Evolutionary conservation across 2,113 vertebrate genomes (phyloP), one percentile per base, ranked within the genome.

Genomic region (Lophura nycthemera): DNA sequence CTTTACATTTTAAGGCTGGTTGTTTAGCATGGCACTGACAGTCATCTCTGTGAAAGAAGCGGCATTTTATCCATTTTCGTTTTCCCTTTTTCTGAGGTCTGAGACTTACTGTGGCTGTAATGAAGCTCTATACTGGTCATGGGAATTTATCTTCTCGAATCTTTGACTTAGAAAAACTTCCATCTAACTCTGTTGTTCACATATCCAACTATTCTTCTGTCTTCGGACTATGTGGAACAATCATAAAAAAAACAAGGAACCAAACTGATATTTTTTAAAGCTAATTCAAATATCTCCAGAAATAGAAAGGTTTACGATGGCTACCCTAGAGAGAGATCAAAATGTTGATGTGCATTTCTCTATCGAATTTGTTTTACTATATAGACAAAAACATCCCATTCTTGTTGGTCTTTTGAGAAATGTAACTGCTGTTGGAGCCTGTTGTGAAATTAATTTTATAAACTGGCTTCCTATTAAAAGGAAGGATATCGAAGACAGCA

Each of bases 371-470:
- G 73, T 93, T 85, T 96, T 90, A 80, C 73, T 82, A 30, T 93
- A 78, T 47, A 71, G 66, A 61, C 8, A 79, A 91, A 84, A 79
- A 3, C 30, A 83, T 78, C 30, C 16, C 4, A 2, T 95, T 97
- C 84, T 90, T 75, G 77, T 79, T 60, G 56, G 83, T 75, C 64
- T 95, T 92, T 93, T 93, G 52, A 88, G 59, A 93, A 89, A 78
- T 42, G 54, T 60, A 72, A 76, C 74, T 74, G 79, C 72, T 95
- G 89, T 57, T 83, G 71, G 75, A 91, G 92, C 59, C 91, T 96
- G 80, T 91, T 96, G 95, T 93, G 95, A 97, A 97, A 97, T 95
- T 93, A 95, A 94, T 93, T 96, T 95, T 84, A 89, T 91, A 67
- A 88, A 92, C 91, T 86, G 88, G 65, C 66, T 92, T 91, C 82